A percentile compares a stretch with the other conserved stretches of the same genome.
Conservation (phyloP, 2,888 invertebrate species). For the Aquatica leii region DNA sequence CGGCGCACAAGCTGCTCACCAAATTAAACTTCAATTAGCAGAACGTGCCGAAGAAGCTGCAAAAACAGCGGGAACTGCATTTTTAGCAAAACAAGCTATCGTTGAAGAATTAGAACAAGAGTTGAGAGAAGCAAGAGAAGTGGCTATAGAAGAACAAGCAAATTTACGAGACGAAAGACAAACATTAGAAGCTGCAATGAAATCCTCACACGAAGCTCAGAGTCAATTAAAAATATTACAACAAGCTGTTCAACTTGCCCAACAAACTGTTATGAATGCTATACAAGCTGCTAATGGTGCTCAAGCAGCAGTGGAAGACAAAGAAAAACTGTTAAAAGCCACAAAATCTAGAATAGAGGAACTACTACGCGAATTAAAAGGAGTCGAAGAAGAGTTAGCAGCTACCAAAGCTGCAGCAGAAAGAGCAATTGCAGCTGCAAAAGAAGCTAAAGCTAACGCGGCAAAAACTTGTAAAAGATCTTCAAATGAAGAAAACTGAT, state of each 20-base stretch:
- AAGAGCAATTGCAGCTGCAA: slow-evolving; percentile 72
- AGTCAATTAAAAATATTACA: slow-evolving; percentile 60
- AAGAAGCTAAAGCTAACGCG: slow-evolving; percentile 72
- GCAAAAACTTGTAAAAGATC: slow-evolving; percentile 53
- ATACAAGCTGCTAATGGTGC: slow-evolving; percentile 70
- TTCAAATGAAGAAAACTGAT: no score
- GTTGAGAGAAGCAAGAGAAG: slow-evolving; percentile 69
- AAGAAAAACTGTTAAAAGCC: slow-evolving; percentile 72
- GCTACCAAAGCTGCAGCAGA: slow-evolving; percentile 74
- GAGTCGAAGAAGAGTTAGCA: slow-evolving; percentile 69
- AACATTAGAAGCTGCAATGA: slow-evolving; percentile 69
- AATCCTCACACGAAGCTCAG: slow-evolving; percentile 70
- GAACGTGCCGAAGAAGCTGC: slow-evolving; percentile 77
- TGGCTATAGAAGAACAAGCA: slow-evolving; percentile 63
- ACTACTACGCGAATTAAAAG: slow-evolving; percentile 68
- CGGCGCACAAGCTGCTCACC: slow-evolving; percentile 73
- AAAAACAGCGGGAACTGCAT: slow-evolving; percentile 74
- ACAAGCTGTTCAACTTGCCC: slow-evolving; percentile 63
- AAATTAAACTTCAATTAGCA: slow-evolving; percentile 74
- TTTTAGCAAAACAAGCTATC: slow-evolving; percentile 74
- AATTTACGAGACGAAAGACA: slow-evolving; percentile 68
- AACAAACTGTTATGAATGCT: slow-evolving; percentile 67
- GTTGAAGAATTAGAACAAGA: slow-evolving; percentile 75
- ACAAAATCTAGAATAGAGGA: slow-evolving; percentile 72
- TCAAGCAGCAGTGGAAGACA: slow-evolving; percentile 70